Conservation (phyloP, 1,140 invertebrate species). For the Drosophila bocki region DNA sequence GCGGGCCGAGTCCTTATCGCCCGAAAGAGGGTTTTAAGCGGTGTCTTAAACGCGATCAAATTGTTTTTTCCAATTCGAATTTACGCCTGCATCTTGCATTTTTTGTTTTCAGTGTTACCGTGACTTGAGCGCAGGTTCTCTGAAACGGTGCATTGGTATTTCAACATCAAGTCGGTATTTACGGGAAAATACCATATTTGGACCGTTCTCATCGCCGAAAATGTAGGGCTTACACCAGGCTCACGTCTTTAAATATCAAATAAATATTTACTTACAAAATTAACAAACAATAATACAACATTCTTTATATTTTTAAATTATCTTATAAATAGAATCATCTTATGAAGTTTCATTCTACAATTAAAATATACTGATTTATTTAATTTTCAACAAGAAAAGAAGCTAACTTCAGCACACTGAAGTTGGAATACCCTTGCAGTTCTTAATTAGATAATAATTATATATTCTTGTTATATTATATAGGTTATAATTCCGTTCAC, state of each 20-base stretch:
- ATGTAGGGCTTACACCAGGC: neutral
- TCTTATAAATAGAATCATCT: too few relatives aligned
- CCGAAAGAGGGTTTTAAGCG: constrained; percentile 11
- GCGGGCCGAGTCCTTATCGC: neutral
- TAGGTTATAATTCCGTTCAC: too few relatives aligned
- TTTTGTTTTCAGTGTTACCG: constrained; percentile 55
- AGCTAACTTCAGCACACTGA: too few relatives aligned
- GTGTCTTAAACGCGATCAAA: constrained; percentile 27
- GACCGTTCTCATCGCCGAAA: neutral
- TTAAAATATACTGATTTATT: too few relatives aligned
- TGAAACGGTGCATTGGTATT: neutral
- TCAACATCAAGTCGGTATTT: neutral
- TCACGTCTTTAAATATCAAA: neutral
- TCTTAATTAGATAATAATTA: too few relatives aligned
- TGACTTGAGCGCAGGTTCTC: constrained; percentile 5
- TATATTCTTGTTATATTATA: too few relatives aligned
- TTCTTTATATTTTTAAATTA: too few relatives aligned
- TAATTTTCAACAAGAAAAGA: too few relatives aligned
- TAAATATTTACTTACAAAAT: too few relatives aligned
- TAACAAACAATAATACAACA: too few relatives aligned
- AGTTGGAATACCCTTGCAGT: too few relatives aligned
- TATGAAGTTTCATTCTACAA: too few relatives aligned
- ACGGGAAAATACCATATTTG: neutral
- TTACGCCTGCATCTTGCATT: constrained; percentile 71
- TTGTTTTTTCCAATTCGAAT: constrained; percentile 44